Evolutionary conservation across 2,888 invertebrate genomes (phyloP), one percentile per base, ranked within the genome.

Genomic region (Diaperis boleti): DNA sequence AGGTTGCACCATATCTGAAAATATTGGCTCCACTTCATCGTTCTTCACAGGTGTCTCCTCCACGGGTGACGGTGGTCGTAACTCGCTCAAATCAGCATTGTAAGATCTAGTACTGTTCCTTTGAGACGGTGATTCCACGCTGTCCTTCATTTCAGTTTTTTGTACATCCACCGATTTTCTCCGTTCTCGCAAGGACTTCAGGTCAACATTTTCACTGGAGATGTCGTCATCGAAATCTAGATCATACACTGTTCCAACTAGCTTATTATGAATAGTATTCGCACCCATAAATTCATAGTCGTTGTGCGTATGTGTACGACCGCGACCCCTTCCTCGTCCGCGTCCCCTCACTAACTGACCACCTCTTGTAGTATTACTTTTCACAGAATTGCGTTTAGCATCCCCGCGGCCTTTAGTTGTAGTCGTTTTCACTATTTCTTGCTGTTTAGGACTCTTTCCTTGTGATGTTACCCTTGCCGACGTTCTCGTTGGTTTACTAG

Each of bases 221-320:
- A 92, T 88, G 76, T 94, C 94, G 73, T 94, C 94, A 67, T 94
- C 91, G 67, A 92, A 92, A 78, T 94, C 89, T 68, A 92, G 87
- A 78, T 92, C 95, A 74, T 94, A 95, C 1, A 95, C 95, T 1
- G 95, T 95, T 5, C 95, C 94, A 4, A 89, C 89, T 29, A 94
- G 83, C 77, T 92, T 93, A 76, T 89, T 92, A 67, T 90, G 91
- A 62, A 92, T 92, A 1, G 92, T 89, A 72, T 89, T 89, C 14
- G 86, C 79, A 57, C 86, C 85, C 31, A 84, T 88, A 37, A 86
- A 86, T 35, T 75, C 75, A 44, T 62, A 72, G 57, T 77, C 75
- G 78, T 17, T 82, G 79, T 18, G 82, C 70, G 17, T 64, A 33
- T 57, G 67, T 63, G 20, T 72, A 65, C 11, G 71, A 54, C 69